These are phyloP conservation scores for Entomyzon cyanotis DNA, from an alignment of 2,113 vertebrate genomes.

Conservation along the genomic window DNA sequence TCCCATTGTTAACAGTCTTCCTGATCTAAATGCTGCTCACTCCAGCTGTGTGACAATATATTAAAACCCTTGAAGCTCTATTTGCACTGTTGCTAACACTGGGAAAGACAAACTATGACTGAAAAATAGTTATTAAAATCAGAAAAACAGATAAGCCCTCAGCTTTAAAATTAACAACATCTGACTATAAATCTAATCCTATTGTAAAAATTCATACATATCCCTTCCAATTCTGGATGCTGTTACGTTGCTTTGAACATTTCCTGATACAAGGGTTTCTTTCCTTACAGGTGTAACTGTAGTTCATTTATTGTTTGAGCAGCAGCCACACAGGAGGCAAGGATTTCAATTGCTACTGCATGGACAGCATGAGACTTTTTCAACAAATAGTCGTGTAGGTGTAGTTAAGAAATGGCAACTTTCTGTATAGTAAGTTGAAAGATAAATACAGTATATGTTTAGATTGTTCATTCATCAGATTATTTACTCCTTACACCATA, in stretches of 20 bases:
- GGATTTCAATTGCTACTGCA: not conserved
- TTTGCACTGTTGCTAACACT: not conserved
- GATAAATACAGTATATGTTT: not conserved
- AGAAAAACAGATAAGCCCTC: not conserved
- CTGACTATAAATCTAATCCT: not conserved
- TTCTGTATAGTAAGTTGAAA: not conserved
- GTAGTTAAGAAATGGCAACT: not conserved
- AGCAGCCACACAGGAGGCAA: not conserved
- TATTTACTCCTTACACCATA: not conserved
- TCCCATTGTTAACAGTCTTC: not conserved
- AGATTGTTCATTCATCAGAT: not conserved
- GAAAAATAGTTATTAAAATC: not conserved
- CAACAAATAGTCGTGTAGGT: not conserved
- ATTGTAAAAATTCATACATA: not conserved
- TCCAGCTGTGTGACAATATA: not conserved
- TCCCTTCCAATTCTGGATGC: not conserved
- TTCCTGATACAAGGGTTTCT: not conserved
- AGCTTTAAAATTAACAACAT: not conserved
- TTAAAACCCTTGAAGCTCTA: not conserved
- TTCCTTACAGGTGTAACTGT: not conserved
- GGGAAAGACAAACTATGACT: not conserved
- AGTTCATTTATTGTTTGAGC: not conserved
- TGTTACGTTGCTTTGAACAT: not conserved
- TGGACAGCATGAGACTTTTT: fast-evolving
- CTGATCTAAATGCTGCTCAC: not conserved